phyloP scores from a whole-genome alignment of 2,888 invertebrate species.

The Drosophila peninsularis region DNA sequence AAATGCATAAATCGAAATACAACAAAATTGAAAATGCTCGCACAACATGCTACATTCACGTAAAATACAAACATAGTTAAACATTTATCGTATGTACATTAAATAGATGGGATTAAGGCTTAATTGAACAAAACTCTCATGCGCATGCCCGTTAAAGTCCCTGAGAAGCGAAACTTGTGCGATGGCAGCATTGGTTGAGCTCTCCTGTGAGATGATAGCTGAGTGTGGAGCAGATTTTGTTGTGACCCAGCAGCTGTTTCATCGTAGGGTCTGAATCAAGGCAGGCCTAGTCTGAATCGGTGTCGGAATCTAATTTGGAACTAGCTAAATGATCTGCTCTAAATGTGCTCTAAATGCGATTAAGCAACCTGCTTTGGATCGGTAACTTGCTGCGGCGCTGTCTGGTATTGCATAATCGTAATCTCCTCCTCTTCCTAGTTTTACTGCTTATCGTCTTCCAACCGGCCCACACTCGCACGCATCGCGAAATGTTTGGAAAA shows the following conservation, averaged over 20 bases:
- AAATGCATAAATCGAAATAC: constrained; percentile 50
- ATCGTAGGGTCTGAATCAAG: not conserved
- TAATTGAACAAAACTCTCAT: constrained; percentile 11
- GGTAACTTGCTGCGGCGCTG: constrained; percentile 49
- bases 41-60: constrained; percentile 43
- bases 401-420: not conserved
- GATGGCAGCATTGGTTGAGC: constrained; percentile 8
- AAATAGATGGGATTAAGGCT: not conserved
- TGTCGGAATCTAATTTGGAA: constrained; percentile 19
- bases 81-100: constrained; percentile 6
- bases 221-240: not conserved
- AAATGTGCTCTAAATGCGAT: constrained; percentile 72
- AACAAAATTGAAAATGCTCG: constrained; percentile 34
- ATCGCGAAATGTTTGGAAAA: constrained; percentile 32
- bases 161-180: constrained; percentile 16
- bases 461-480: constrained; percentile 22
- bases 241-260: not conserved
- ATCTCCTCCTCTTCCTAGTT: constrained; percentile 24
- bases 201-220: constrained; percentile 11
- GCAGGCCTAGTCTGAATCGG: constrained; percentile 28
- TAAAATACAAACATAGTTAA: constrained; percentile 3
- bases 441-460: constrained; percentile 35
- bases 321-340: constrained; percentile 42
- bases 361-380: constrained; percentile 51
- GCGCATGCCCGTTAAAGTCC: constrained; percentile 28